Conservation (phyloP, 2,797 vertebrate genomes). For the Fratercula arctica region DNA sequence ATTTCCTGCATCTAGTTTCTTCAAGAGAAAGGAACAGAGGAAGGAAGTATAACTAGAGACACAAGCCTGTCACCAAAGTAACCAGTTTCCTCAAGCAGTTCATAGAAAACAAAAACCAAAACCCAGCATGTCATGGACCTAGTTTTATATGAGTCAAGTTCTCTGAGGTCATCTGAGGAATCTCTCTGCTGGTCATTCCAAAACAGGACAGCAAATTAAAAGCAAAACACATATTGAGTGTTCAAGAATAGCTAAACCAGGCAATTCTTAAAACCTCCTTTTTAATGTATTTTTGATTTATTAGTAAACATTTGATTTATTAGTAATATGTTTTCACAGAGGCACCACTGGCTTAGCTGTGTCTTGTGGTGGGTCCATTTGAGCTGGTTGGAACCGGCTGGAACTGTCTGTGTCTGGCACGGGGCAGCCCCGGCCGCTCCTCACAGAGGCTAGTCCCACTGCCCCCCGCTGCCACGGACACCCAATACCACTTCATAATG, state of each 20-base stretch:
- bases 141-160: not conserved
- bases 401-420: rapidly evolving
- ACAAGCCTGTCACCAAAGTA: not conserved
- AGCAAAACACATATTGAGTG: not conserved
- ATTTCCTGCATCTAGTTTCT: not conserved
- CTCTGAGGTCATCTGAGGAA: not conserved
- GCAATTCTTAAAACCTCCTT: not conserved
- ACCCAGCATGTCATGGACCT: rapidly evolving
- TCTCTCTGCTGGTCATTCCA: not conserved
- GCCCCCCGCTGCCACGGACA: too few species aligned
- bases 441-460: not conserved
- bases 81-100: not conserved
- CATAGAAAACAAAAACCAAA: not conserved
- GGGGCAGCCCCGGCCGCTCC: rapidly evolving
- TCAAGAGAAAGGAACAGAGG: not conserved
- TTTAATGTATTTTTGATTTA: not conserved
- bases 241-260: not conserved
- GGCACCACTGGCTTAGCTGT: not conserved
- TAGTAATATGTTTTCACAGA: not conserved
- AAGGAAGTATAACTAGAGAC: not conserved
- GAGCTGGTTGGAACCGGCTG: not conserved
- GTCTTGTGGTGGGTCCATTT: too few species aligned
- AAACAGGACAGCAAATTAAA: not conserved
- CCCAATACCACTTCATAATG: not conserved
- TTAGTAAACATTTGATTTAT: not conserved